Conservation (phyloP, 2,113 vertebrate species). For the Mustelus asterias region DNA sequence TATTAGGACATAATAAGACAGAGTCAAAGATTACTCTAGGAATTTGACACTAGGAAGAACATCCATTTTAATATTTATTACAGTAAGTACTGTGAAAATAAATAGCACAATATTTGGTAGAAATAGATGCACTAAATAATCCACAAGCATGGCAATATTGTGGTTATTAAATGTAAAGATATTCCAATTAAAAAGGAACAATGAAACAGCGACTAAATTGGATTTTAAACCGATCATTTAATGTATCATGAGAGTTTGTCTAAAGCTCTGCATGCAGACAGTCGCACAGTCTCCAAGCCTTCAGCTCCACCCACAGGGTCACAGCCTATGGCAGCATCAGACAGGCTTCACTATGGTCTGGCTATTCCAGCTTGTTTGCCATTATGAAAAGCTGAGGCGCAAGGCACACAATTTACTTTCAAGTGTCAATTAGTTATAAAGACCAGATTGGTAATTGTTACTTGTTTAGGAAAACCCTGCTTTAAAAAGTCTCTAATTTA, state of each 20-base stretch:
- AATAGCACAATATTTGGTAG: not conserved
- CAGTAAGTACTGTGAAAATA: not conserved
- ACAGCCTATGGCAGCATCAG: not conserved
- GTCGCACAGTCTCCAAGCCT: not conserved
- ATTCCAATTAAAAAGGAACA: not conserved
- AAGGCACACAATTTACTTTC: not conserved
- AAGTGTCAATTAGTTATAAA: not conserved
- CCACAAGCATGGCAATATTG: not conserved
- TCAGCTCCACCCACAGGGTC: conserved; percentile 15
- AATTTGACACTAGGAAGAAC: not conserved
- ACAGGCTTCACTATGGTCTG: not conserved
- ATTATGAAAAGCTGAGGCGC: not conserved
- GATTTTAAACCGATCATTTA: not conserved
- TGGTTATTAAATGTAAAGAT: not conserved
- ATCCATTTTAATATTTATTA: not conserved
- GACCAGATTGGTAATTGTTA: not conserved
- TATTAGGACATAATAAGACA: not conserved
- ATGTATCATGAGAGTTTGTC: not conserved
- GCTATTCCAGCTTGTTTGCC: not conserved
- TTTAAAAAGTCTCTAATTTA: not conserved
- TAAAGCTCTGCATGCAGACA: not conserved
- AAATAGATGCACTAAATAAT: not conserved
- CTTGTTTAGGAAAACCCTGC: not conserved
- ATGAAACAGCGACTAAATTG: not conserved
- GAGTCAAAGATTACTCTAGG: not conserved